Conservation (phyloP, 1,140 invertebrate genomes). For the Psilanteris sp. region DNA sequence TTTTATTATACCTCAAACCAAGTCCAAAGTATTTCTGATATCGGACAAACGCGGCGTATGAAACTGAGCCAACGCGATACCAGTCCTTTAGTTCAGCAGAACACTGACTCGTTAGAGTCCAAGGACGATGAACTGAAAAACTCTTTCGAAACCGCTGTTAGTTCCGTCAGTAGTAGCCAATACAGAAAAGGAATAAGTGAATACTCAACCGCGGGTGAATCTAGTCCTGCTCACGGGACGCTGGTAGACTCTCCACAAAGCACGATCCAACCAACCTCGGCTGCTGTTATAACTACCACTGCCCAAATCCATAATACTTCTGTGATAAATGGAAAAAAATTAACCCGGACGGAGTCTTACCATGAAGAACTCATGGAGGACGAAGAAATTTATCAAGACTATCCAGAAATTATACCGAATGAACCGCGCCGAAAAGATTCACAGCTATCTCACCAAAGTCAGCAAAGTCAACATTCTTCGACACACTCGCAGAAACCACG, state of each 20-base stretch:
- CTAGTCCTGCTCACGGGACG: slow-evolving; percentile 64
- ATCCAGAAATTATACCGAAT: slow-evolving; percentile 69
- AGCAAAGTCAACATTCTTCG: slow-evolving; percentile 63
- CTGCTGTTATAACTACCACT: slow-evolving; percentile 70
- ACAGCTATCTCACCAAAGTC: slow-evolving; percentile 72
- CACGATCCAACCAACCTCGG: slow-evolving; percentile 26
- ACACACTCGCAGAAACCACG: slow-evolving; percentile 72
- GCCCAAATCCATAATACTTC: slow-evolving; percentile 71
- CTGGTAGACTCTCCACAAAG: slow-evolving; percentile 69
- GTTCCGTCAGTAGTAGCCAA: slow-evolving; percentile 79
- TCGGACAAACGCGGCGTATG: slow-evolving; percentile 62
- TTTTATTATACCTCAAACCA: slow-evolving; percentile 72
- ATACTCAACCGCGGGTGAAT: slow-evolving; percentile 74
- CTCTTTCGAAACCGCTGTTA: slow-evolving; percentile 83
- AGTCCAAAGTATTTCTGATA: slow-evolving; percentile 62
- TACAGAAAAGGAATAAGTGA: slow-evolving; percentile 72
- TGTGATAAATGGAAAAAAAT: slow-evolving; percentile 69
- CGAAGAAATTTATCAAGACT: slow-evolving; percentile 69
- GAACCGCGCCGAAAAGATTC: slow-evolving; percentile 74
- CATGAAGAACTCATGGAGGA: slow-evolving; percentile 70
- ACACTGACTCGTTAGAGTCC: slow-evolving; percentile 81
- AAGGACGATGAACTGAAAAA: slow-evolving; percentile 81
- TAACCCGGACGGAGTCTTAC: slow-evolving; percentile 73
- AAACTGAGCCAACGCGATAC: slow-evolving; percentile 70
- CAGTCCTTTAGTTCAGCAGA: slow-evolving; percentile 77